Base-by-base conservation (phyloP, 2,888 invertebrate species). In the Microplitis deprimator region DNA sequence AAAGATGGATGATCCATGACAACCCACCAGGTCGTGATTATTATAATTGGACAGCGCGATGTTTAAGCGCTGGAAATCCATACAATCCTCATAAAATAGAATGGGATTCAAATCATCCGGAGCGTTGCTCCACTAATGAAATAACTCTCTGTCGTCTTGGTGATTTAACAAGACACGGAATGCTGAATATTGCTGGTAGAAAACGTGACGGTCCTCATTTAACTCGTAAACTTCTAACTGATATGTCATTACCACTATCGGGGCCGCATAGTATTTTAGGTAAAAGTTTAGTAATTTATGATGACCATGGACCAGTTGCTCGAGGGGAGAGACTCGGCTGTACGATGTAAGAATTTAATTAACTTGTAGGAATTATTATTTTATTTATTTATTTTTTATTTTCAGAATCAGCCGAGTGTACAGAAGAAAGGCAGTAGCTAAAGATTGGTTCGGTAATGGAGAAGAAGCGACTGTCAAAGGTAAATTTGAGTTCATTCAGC, bases 251-350 rank as follows among this genome's bases (percentile, higher is more conserved):
- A 50, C 94, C 96, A 0, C 91, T 98, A 7, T 93, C 93, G 8
- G 98, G 98, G 13, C 92, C 92, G 16, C 91, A 93, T 85, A 93
- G 93, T 81, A 92, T 96, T 84, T 87, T 97, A 84, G 96, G 95
- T 70, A 95, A 94, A 88, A 96, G 97, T 6, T 90, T 98, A 50
- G 96, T 97, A 1, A 92, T 98, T 70, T 96, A 95, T 85, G 97
- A 96, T 87, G 97, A 97, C 86, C 93, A 95, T 86, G 96, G 96
- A 0, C 97, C 97, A 0, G 93, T 94, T 79, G 97, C 97, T 0
- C 91, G 97, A 81, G 97, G 97, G 13, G 96, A 97, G 89, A 91
- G 97, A 79, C 91, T 98, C 87, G 97, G 96, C 0, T 98, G 98
- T 89, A 95, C 97, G 7, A 92, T 93, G 96, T 96, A 89, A 93